A percentile compares a stretch with the other conserved stretches of the same genome.
phyloP scores from a whole-genome alignment of 1,140 invertebrate species.

The Drosophila fuyamai region DNA sequence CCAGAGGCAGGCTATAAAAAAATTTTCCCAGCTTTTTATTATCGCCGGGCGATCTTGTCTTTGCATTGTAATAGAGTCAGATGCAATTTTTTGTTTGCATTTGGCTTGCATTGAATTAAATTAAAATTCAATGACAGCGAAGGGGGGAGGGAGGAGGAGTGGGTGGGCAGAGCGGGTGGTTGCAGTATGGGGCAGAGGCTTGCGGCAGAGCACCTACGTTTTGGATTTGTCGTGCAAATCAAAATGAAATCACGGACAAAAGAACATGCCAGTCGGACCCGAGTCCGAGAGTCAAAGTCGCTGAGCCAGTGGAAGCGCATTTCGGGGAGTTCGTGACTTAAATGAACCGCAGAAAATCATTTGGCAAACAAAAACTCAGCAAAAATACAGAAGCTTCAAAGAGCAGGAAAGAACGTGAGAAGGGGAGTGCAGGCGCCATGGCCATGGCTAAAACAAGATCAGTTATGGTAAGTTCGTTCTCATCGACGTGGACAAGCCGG shows the following conservation, averaged over 20 bases:
- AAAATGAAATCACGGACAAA: conserved; percentile 81
- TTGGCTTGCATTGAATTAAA: conserved; percentile 74
- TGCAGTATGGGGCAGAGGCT: not conserved
- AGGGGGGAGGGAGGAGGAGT: conserved; percentile 7
- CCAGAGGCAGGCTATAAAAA: conserved; percentile 48
- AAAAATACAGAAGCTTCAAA: conserved; percentile 50
- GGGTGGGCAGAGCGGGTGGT: not conserved
- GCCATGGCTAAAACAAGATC: conserved; percentile 71
- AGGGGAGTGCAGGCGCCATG: conserved; percentile 55
- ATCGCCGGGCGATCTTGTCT: conserved; percentile 68
- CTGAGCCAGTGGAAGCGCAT: conserved; percentile 54
- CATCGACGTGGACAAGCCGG: conserved; percentile 25
- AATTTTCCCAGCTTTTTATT: conserved; percentile 80
- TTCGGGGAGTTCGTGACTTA: conserved; percentile 78
- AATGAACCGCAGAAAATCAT: conserved; percentile 83
- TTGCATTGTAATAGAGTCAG: conserved; percentile 71
- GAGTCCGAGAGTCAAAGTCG: conserved; percentile 50
- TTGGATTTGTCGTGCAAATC: conserved; percentile 76
- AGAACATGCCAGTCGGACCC: conserved; percentile 68
- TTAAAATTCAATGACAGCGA: conserved; percentile 80
- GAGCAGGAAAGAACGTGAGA: conserved; percentile 21
- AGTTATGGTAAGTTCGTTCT: conserved; percentile 70
- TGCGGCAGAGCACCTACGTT: conserved; percentile 64
- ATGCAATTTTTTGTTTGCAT: conserved; percentile 63
- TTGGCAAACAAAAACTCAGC: conserved; percentile 40